These are phyloP conservation scores for Styela plicata DNA, from an alignment of 23 tunicate genomes.

Conservation along the genomic window DNA sequence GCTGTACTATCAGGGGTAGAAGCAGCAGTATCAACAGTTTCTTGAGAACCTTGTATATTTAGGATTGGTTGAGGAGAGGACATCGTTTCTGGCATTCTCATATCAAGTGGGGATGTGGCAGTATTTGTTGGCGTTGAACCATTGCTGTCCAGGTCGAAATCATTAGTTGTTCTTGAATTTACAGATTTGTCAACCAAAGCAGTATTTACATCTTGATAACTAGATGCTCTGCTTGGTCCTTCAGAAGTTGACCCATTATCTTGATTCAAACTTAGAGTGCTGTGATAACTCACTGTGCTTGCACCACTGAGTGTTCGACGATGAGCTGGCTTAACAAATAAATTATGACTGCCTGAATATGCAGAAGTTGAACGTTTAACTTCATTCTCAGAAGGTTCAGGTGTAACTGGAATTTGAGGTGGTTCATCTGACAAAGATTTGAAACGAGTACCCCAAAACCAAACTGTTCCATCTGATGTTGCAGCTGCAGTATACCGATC, in stretches of 20 bases:
- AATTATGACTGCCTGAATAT: constrained; percentile 1
- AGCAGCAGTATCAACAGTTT: background rate
- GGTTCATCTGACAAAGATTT: constrained; percentile 1
- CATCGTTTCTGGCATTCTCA: constrained; percentile 4
- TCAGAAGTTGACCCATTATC: constrained; percentile 53
- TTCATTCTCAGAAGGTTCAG: background rate
- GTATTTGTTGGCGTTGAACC: background rate
- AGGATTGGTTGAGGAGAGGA: constrained; percentile 9
- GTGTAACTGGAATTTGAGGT: background rate
- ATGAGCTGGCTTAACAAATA: constrained; percentile 31
- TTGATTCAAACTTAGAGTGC: constrained; percentile 27
- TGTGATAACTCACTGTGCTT: constrained; percentile 54
- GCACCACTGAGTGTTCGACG: constrained; percentile 51
- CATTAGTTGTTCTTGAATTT: constrained; percentile 30
- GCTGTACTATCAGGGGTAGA: background rate
- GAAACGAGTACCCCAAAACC: constrained; percentile 86
- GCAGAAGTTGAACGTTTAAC: constrained; percentile 31
- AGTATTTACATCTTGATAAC: constrained; percentile 45
- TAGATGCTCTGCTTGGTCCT: constrained; percentile 58
- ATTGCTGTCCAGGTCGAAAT: constrained; percentile 10
- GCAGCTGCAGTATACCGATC: constrained; percentile 70
- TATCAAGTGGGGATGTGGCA: constrained; percentile 9
- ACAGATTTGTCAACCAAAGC: constrained; percentile 24
- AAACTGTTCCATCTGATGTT: constrained; percentile 39
- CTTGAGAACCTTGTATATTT: background rate